phyloP scores from a whole-genome alignment of 2,113 vertebrate genomes.

The Egretta garzetta region DNA sequence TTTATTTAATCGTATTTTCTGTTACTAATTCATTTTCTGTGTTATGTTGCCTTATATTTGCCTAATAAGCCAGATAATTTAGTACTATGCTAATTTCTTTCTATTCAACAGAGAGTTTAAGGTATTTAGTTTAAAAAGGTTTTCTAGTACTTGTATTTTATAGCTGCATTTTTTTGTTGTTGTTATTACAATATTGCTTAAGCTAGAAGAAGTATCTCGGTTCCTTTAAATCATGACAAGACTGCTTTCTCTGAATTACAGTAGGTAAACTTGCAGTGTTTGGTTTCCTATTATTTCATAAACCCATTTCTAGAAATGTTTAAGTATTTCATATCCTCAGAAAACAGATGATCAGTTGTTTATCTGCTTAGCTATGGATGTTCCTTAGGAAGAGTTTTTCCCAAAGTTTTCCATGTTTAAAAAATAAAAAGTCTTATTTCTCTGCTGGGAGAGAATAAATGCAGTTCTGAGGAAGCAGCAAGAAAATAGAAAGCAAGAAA shows the following conservation, averaged over 20 bases:
- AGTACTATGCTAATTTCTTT: neutral
- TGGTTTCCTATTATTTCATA: neutral
- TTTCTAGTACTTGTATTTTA: neutral
- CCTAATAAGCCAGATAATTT: neutral
- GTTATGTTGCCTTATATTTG: neutral
- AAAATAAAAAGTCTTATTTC: neutral
- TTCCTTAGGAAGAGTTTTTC: neutral
- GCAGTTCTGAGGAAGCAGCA: neutral
- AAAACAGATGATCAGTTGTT: neutral
- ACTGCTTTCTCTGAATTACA: neutral
- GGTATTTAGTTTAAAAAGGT: neutral
- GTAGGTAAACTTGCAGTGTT: neutral
- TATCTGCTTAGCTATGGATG: neutral
- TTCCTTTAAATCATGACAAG: neutral
- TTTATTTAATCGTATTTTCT: neutral
- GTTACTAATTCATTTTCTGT: neutral
- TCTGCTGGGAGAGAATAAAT: neutral
- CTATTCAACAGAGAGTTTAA: neutral
- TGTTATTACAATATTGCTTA: neutral
- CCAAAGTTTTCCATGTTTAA: neutral
- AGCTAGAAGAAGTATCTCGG: neutral
- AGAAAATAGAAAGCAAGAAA: neutral
- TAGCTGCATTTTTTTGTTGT: neutral
- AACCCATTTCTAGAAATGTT: neutral
- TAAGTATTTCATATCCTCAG: neutral